Percentiles rank a stretch among this genome's conserved stretches.
Evolutionary conservation across 2,113 vertebrate genomes (phyloP).

Genomic region (Grammomys dolichurus): DNA sequence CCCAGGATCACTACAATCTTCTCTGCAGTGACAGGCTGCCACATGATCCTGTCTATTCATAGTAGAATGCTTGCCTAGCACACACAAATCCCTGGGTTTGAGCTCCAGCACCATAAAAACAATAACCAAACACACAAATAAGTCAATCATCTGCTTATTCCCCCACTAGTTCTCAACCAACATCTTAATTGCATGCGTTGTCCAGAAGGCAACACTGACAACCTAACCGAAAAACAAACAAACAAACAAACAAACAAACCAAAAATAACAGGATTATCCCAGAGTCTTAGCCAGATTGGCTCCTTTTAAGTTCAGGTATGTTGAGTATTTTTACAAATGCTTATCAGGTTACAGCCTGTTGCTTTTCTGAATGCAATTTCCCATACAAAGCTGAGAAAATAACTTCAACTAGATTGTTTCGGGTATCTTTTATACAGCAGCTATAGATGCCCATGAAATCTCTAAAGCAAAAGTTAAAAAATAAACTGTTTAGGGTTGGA

Average conservation of each 20-base stretch:
- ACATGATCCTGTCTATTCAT: neutral
- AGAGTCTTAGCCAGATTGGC: neutral
- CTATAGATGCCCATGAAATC: neutral
- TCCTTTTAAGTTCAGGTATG: neutral
- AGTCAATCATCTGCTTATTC: neutral
- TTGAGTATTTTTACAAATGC: conserved; percentile 37
- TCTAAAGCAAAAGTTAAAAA: neutral
- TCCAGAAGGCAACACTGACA: neutral
- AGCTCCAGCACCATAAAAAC: neutral
- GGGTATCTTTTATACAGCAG: neutral
- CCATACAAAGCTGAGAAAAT: neutral
- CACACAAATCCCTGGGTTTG: neutral
- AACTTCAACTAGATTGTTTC: neutral
- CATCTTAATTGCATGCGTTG: neutral
- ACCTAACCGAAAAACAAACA: neutral
- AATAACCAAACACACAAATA: neutral
- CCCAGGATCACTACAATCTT: neutral
- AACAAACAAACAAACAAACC: neutral
- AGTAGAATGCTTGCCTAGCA: neutral
- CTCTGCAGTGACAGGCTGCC: neutral
- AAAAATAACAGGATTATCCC: neutral
- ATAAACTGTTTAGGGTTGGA: no score
- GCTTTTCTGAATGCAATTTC: neutral
- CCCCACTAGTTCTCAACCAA: neutral
- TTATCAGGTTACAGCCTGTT: neutral